phyloP scores from a whole-genome alignment of 2,797 vertebrate species.

The Spheniscus humboldti region DNA sequence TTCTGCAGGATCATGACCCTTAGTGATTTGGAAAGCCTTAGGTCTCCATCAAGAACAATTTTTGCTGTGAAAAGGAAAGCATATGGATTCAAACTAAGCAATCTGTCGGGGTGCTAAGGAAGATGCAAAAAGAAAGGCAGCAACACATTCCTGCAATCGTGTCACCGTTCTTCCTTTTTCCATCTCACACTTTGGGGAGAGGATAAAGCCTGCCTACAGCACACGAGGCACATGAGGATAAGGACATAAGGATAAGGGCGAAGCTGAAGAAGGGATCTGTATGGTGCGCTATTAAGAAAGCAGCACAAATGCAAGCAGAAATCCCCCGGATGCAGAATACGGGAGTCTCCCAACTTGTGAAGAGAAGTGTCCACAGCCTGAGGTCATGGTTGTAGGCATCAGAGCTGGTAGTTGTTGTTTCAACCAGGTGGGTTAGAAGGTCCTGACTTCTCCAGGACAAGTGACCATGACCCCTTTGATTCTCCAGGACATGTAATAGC shows the following conservation, averaged over 20 bases:
- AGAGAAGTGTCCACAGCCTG: background rate
- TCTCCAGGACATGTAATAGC: background rate
- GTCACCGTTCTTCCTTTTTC: slow-evolving; percentile 25
- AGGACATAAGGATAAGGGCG: background rate
- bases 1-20: background rate
- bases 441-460: background rate
- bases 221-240: slow-evolving; percentile 22
- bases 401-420: background rate
- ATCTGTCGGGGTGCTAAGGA: background rate
- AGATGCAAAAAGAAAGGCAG: slow-evolving; percentile 29
- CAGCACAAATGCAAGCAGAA: background rate
- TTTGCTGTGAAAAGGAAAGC: background rate
- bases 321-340: background rate
- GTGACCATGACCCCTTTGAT: background rate
- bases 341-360: background rate
- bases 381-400: background rate
- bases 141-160: background rate
- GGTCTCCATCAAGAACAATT: background rate
- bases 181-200: slow-evolving; percentile 18
- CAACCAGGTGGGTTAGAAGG: background rate
- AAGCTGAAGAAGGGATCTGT: background rate
- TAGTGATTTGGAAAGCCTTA: background rate
- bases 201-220: background rate
- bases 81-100: slow-evolving; percentile 12
- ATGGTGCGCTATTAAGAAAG: background rate